Percentiles rank a stretch among this genome's conserved stretches.
Evolutionary conservation across 23 tunicate species (phyloP).

Genomic region (Trididemnum clinides): DNA sequence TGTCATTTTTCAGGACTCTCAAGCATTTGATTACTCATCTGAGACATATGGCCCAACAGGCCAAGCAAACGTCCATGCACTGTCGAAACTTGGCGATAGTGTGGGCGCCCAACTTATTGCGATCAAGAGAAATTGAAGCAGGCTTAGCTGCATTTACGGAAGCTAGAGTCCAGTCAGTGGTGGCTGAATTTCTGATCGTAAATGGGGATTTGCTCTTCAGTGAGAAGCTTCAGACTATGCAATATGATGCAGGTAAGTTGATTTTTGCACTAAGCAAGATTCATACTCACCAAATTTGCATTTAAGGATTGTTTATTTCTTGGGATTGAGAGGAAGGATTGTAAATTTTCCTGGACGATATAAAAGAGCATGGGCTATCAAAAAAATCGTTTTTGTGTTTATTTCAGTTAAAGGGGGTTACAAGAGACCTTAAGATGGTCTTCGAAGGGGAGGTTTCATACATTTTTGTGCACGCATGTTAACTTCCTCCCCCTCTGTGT

Average conservation of each 20-base stretch:
- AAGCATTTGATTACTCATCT: conserved; percentile 77
- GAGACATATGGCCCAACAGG: conserved; percentile 60
- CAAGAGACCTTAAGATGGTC: too few species aligned
- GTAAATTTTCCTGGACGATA: too few species aligned
- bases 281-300: too few species aligned
- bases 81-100: conserved; percentile 89
- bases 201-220: conserved; percentile 84
- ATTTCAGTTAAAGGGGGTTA: too few species aligned
- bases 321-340: too few species aligned
- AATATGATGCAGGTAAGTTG: conserved; percentile 69
- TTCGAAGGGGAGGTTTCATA: too few species aligned
- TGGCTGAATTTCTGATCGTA: conserved; percentile 79
- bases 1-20: conserved; percentile 54
- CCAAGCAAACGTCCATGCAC: conserved; percentile 79
- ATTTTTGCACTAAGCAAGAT: too few species aligned
- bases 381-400: too few species aligned
- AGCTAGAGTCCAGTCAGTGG: conserved; percentile 91
- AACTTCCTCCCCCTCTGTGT: too few species aligned
- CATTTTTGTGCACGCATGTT: too few species aligned
- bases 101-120: conserved; percentile 91
- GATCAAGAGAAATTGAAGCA: conserved; percentile 85
- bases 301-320: too few species aligned
- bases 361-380: too few species aligned
- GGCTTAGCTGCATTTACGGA: conserved; percentile 90
- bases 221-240: conserved; percentile 71